These are phyloP conservation scores for Pelodiscus sinensis DNA, from an alignment of 2,113 vertebrate species.

Conservation along the genomic window DNA sequence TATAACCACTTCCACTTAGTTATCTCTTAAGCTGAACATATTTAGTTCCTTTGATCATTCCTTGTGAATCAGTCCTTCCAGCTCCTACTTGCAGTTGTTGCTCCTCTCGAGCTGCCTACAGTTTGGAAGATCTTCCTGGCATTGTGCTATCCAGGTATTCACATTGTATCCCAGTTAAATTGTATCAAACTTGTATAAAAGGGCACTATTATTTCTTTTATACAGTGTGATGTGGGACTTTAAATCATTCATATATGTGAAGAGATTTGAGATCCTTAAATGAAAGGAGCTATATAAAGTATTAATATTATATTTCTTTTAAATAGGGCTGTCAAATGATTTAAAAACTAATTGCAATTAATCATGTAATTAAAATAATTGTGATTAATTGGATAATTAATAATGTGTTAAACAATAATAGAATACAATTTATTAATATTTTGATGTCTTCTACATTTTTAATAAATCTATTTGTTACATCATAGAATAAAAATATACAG, in stretches of 20 bases:
- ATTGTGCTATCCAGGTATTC: accelerated
- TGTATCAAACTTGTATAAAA: background rate
- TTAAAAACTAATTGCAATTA: no score
- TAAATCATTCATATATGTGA: background rate
- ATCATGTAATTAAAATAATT: no score
- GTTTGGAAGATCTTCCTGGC: accelerated
- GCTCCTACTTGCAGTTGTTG: accelerated
- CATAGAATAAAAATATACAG: no score
- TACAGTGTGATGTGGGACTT: background rate
- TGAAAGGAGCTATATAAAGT: background rate
- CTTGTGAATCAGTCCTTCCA: background rate
- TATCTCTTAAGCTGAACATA: no score
- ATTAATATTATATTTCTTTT: background rate
- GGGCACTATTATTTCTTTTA: background rate
- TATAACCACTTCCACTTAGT: background rate
- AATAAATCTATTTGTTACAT: no score
- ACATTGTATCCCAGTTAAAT: accelerated
- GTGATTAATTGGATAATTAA: no score
- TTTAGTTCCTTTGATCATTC: no score
- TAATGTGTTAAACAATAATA: no score
- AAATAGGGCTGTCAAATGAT: background rate
- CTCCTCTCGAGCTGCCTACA: accelerated
- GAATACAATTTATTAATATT: no score
- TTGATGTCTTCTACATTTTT: no score
- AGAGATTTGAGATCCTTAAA: background rate